phyloP scores from a whole-genome alignment of 2,113 vertebrate species.

The Gymnogyps californianus region DNA sequence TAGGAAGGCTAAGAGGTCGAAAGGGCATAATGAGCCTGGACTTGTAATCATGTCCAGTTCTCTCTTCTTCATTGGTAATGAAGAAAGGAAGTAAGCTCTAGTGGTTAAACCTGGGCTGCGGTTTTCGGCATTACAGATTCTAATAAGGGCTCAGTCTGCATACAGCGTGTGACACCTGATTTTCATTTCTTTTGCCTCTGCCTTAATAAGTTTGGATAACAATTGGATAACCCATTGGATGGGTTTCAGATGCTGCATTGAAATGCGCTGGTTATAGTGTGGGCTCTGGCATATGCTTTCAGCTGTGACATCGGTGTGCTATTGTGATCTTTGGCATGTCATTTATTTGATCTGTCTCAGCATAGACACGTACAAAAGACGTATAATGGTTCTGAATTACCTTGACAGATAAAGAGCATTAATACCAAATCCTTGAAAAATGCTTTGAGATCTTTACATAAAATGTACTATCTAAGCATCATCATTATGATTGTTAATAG shows the following conservation, averaged over 20 bases:
- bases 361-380: not conserved
- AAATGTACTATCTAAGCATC: not conserved
- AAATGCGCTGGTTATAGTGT: not conserved
- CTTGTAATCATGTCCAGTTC: not conserved
- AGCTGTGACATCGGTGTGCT: not conserved
- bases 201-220: not conserved
- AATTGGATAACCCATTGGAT: not conserved
- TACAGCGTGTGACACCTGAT: not conserved
- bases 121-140: not conserved
- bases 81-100: not conserved
- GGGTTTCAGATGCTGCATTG: not conserved
- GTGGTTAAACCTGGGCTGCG: not conserved
- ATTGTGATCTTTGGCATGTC: not conserved
- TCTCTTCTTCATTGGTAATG: not conserved
- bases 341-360: not conserved
- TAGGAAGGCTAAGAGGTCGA: not conserved
- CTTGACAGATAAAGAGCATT: not conserved
- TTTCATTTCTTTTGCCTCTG: not conserved
- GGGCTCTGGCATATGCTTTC: not conserved
- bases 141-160: not conserved
- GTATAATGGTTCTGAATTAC: not conserved
- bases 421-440: not conserved
- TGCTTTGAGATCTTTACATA: not conserved
- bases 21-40: not conserved
- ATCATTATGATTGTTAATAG: not conserved